These are phyloP conservation scores for Zaprionus davidi DNA, from an alignment of 1,140 invertebrate species.

Conservation along the genomic window DNA sequence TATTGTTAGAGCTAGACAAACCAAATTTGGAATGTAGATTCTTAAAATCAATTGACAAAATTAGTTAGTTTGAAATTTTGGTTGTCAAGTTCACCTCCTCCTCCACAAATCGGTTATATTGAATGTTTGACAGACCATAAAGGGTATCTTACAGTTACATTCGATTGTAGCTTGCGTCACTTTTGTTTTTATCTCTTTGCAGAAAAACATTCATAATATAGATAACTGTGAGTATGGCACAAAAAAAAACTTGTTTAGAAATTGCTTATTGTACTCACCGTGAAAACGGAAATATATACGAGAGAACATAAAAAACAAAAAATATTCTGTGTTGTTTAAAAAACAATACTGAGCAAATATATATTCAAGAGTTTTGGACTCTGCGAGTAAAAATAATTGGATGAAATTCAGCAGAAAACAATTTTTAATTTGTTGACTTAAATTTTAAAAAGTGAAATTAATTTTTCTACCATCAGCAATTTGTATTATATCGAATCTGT, in stretches of 20 bases:
- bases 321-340: not conserved
- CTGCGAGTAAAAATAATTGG: not conserved
- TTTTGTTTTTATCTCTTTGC: not conserved
- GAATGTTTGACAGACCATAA: not conserved
- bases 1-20: not conserved
- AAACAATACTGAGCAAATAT: not conserved
- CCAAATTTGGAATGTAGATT: not conserved
- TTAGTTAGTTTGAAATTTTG: not conserved
- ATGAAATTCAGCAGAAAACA: not conserved
- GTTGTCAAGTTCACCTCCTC: not conserved
- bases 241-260: not conserved
- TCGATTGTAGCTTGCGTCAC: not conserved
- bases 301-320: not conserved
- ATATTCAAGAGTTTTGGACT: not conserved
- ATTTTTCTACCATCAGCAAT: not conserved
- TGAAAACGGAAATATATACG: not conserved
- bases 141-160: not conserved
- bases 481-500: not conserved
- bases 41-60: not conserved
- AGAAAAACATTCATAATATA: slow-evolving; percentile 2
- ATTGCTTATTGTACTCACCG: not conserved
- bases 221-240: not conserved
- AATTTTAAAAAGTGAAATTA: not conserved
- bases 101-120: not conserved
- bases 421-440: too few relatives aligned